These are phyloP conservation scores for Scaptomyza cyrtandrae DNA, from an alignment of 2,888 invertebrate species.

Conservation along the genomic window DNA sequence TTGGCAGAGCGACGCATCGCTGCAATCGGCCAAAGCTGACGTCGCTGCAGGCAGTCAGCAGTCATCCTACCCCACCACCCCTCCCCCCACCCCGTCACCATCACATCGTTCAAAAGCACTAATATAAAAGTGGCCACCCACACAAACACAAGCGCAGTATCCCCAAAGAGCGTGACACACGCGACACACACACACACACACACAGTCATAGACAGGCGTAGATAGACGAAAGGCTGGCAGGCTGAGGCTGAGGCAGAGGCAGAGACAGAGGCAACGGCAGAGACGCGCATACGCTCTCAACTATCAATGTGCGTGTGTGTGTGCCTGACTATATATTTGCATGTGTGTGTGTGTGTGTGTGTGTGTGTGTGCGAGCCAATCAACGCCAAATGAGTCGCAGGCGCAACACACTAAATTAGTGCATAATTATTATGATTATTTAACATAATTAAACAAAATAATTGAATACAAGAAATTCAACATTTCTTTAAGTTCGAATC, in stretches of 20 bases:
- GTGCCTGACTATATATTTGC: slow-evolving; percentile 6
- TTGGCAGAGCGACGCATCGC: slow-evolving; percentile 46
- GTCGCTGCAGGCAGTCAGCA: slow-evolving; percentile 29
- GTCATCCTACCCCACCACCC: slow-evolving; percentile 14
- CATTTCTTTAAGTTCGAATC: too few species aligned
- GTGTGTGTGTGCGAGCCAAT: slow-evolving; percentile 55
- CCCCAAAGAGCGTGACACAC: slow-evolving; percentile 62
- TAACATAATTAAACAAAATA: slow-evolving; percentile 9
- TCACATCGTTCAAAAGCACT: too few species aligned
- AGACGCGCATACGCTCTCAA: slow-evolving; percentile 34
- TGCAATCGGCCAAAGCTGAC: slow-evolving; percentile 32
- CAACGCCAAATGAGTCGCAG: slow-evolving; percentile 63
- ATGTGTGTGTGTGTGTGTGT: slow-evolving; percentile 12
- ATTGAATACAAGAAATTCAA: neutral
- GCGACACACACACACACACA: slow-evolving; percentile 53
- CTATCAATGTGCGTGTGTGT: slow-evolving; percentile 22
- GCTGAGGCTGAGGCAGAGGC: slow-evolving; percentile 24
- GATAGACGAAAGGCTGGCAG: slow-evolving; percentile 19
- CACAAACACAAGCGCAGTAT: slow-evolving; percentile 54
- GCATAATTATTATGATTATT: slow-evolving; percentile 26
- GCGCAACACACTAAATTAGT: slow-evolving; percentile 51
- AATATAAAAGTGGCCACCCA: slow-evolving; percentile 49
- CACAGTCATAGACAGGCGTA: slow-evolving; percentile 8
- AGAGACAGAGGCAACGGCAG: slow-evolving; percentile 7
- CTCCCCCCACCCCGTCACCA: slow-evolving; percentile 3